Evolutionary conservation across 2,888 invertebrate species (phyloP).

Genomic region (Parascotia fuliginaria): DNA sequence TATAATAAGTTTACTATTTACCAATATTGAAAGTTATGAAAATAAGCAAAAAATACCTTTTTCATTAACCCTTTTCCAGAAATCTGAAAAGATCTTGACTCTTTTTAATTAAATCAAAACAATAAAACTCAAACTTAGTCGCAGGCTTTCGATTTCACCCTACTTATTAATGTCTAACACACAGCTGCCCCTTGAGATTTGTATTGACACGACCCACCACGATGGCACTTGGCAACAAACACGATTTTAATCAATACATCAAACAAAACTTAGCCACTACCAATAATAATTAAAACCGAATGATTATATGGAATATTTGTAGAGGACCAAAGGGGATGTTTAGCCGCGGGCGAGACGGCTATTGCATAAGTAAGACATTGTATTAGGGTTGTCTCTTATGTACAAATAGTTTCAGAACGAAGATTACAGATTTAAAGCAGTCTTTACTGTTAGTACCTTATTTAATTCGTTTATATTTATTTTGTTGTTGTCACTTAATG

Average conservation of each 20-base stretch:
- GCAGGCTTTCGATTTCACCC: conserved; percentile 32
- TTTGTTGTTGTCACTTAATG: too few relatives aligned
- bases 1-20: too few relatives aligned
- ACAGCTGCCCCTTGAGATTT: conserved; percentile 53
- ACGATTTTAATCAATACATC: conserved; percentile 85
- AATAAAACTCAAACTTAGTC: conserved; percentile 33
- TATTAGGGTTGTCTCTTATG: conserved; percentile 44
- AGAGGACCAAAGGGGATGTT: conserved; percentile 75
- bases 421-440: too few relatives aligned
- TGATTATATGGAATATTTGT: conserved; percentile 84
- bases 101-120: conserved; percentile 35
- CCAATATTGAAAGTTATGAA: too few relatives aligned
- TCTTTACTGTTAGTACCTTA: too few relatives aligned
- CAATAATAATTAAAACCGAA: conserved; percentile 86
- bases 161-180: conserved; percentile 22
- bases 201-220: conserved; percentile 67
- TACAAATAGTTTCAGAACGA: too few relatives aligned
- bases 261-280: conserved; percentile 82
- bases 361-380: conserved; percentile 60
- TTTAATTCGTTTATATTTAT: too few relatives aligned
- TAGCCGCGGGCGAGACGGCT: conserved; percentile 66
- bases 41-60: too few relatives aligned
- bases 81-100: too few relatives aligned
- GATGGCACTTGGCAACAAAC: conserved; percentile 79
- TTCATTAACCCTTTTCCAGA: too few relatives aligned